Conservation (phyloP, 2,888 invertebrate species). For the Gryllus longicercus region DNA sequence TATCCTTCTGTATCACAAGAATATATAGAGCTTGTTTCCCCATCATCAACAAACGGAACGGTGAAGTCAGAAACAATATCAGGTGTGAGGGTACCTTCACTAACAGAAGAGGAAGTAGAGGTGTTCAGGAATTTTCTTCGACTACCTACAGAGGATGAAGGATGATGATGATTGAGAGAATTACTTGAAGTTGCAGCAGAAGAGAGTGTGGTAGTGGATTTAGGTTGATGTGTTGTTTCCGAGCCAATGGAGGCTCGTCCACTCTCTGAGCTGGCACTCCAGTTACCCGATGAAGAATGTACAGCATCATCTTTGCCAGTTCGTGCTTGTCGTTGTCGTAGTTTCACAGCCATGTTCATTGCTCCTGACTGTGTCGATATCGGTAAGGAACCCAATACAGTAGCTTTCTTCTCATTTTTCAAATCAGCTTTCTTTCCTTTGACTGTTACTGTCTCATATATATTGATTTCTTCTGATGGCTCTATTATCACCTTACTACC, state of each 20-base stretch:
- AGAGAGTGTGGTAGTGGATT: conserved; percentile 55
- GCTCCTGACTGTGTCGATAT: conserved; percentile 56
- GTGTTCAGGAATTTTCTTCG: conserved; percentile 65
- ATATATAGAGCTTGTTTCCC: conserved; percentile 69
- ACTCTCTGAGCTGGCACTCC: conserved; percentile 90
- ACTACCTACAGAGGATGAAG: conserved; percentile 68
- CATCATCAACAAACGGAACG: conserved; percentile 30
- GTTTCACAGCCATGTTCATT: conserved; percentile 63
- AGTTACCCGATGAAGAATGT: conserved; percentile 89
- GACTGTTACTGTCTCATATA: conserved; percentile 65
- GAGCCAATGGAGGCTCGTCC: conserved; percentile 82
- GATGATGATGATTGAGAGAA: conserved; percentile 61
- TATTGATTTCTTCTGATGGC: conserved; percentile 53
- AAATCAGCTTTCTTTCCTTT: conserved; percentile 38
- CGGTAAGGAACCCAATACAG: conserved; percentile 45
- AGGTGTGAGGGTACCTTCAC: conserved; percentile 37
- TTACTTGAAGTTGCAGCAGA: conserved; percentile 63
- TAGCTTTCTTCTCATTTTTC: conserved; percentile 26
- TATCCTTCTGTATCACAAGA: conserved; percentile 97
- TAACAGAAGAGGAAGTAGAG: conserved; percentile 74
- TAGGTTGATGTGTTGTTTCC: conserved; percentile 69
- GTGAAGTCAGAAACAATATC: conserved; percentile 27
- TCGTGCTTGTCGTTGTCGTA: conserved; percentile 66
- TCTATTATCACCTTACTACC: conserved; percentile 46
- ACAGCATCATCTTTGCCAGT: conserved; percentile 65